Evolutionary conservation across 2,113 vertebrate genomes (phyloP).

Genomic region (Phoenicopterus ruber): DNA sequence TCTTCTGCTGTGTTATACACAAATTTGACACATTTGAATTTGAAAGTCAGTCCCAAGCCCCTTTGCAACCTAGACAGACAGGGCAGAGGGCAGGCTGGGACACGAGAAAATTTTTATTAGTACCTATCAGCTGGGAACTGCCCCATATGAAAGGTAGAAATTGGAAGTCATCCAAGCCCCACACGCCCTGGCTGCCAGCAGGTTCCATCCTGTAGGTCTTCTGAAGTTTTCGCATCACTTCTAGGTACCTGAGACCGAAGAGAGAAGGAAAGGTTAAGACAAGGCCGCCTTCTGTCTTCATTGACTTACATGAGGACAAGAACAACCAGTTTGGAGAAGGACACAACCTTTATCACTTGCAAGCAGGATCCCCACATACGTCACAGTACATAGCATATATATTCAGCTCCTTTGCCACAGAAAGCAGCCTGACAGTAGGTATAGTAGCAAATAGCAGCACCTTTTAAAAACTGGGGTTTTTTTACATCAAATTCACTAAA

Average conservation of each 20-base stretch:
- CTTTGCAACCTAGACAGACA: not conserved
- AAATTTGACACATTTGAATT: not conserved
- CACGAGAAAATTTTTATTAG: not conserved
- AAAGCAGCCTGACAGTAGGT: not conserved
- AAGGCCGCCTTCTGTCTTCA: not conserved
- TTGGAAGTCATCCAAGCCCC: slow-evolving; percentile 98
- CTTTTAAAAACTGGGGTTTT: not conserved
- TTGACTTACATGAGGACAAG: not conserved
- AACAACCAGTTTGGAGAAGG: not conserved
- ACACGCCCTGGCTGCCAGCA: slow-evolving; percentile 95
- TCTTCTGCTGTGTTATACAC: not conserved
- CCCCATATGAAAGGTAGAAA: slow-evolving; percentile 98
- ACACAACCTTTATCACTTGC: not conserved
- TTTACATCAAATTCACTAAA: not conserved
- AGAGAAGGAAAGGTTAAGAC: not conserved
- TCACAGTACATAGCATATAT: not conserved
- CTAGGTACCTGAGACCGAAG: slow-evolving; percentile 81
- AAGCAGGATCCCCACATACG: not conserved
- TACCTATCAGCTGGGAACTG: slow-evolving; percentile 92
- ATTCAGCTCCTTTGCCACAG: not conserved
- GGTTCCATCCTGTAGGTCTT: slow-evolving; percentile 97
- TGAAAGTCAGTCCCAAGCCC: not conserved
- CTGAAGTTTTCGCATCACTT: slow-evolving; percentile 93
- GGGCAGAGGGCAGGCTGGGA: not conserved
- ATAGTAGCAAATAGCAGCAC: not conserved